phyloP scores from a whole-genome alignment of 2,113 vertebrate genomes.

The Perca flavescens region DNA sequence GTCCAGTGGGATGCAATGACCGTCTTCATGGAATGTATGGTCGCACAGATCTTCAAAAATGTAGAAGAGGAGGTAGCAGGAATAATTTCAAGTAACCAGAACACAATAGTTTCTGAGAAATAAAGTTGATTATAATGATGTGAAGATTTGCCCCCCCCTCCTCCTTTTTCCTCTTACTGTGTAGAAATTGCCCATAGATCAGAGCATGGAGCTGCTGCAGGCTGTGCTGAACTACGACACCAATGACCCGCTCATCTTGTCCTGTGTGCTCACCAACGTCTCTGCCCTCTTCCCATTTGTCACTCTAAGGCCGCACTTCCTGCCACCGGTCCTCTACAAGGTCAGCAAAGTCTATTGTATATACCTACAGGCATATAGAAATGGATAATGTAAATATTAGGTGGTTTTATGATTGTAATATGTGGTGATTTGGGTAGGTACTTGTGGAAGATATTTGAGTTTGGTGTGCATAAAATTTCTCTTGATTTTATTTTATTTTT shows the following conservation, averaged over 20 bases:
- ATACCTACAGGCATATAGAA: background rate
- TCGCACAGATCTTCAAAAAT: constrained; percentile 90
- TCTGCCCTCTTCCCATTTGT: constrained; percentile 94
- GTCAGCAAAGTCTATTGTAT: constrained; percentile 71
- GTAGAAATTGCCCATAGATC: constrained; percentile 90
- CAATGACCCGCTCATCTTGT: constrained; percentile 94
- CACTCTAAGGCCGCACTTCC: constrained; percentile 86
- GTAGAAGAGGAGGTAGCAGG: constrained; percentile 90
- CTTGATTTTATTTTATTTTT: background rate
- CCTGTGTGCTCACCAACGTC: constrained; percentile 93
- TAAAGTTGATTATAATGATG: background rate
- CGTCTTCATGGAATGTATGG: constrained; percentile 92
- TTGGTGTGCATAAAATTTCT: background rate
- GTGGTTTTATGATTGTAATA: background rate
- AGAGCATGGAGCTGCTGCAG: constrained; percentile 92
- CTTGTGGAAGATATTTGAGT: background rate
- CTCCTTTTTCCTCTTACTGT: constrained; percentile 13
- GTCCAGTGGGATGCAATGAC: constrained; percentile 98
- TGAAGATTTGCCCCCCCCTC: background rate
- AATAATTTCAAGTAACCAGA: background rate
- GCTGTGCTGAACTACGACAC: constrained; percentile 91
- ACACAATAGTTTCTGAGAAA: background rate
- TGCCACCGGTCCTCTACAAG: constrained; percentile 93
- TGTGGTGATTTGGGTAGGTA: background rate
- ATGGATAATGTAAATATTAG: background rate